Base-by-base conservation (phyloP, 2,888 invertebrate species). In the Trachelus iudaicus region DNA sequence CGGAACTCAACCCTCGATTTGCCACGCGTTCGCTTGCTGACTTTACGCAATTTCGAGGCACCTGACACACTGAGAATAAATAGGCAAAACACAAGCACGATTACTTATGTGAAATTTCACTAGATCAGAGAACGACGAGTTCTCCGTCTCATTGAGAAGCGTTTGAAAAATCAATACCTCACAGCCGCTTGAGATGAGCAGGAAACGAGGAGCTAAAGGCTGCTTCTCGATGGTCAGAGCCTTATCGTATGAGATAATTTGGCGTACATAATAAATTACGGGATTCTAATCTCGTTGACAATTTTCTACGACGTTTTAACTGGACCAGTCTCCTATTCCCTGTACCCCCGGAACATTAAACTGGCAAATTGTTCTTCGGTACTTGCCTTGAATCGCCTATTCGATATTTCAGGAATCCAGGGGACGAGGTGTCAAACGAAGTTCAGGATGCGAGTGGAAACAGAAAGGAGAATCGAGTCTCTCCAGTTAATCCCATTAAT, bases 1-100 rank as follows among this genome's bases (percentile, higher is more conserved):
- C 85, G 82, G 85, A 85, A 85, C 83, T 84, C 84, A 82, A 81
- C 76, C 74, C 68, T 77, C 83, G 79, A 75, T 75, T 73, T 34
- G 37, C 31, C 40, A n/a, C 76, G 40, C 15, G 77, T 73, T 77
- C 31, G 15, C 31, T 12, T 31, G 71, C 71, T 31, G 71, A 11
- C 30, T 74, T 74, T 6, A 11, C n/a, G 73, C 30, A 73, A 73
- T 77, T 77, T 77, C 34, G 76, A 31, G 71, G 40, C 40, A 23
- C 6, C 23, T 56, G 9, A 23, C 23, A 56, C 40, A 56, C 40
- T 56, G 23, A 56, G 40, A 56, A 56, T 23, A 56, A 23, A 56
- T 23, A 23, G 23, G 40, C 6, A 9, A 56, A 56, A 23, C 23
- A 56, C 23, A 56, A 56, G 23, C 23, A 9, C 23, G 23, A 56